Conservation (phyloP, 2,797 vertebrate genomes). For the Acropternis orthonyx region DNA sequence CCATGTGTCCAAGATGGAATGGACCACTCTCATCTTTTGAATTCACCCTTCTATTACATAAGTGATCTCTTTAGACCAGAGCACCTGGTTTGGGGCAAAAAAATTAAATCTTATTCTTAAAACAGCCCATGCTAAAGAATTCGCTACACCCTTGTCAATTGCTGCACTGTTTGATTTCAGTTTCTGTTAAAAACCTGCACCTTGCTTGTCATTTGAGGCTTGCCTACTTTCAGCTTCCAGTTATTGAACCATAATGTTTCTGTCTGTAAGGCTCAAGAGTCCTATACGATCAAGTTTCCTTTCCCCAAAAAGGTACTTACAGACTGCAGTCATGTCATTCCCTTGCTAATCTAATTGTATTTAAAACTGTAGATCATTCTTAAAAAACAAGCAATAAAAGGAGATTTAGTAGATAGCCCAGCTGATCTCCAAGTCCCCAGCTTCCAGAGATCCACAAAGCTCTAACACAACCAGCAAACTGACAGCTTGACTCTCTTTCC, state of each 20-base stretch:
- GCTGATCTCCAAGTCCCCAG: not conserved
- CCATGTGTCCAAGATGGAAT: not conserved
- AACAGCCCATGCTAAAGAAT: not conserved
- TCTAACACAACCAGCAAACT: not conserved
- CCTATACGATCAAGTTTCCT: not conserved
- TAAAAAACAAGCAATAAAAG: constrained; percentile 25
- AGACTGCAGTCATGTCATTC: not conserved
- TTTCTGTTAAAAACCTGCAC: constrained; percentile 20
- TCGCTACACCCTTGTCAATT: not conserved
- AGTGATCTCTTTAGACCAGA: not conserved
- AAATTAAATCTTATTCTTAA: not conserved
- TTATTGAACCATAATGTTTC: constrained; percentile 45
- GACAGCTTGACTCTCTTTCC: not conserved
- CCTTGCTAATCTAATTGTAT: constrained; percentile 50
- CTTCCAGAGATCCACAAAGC: not conserved
- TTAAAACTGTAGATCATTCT: constrained; percentile 30
- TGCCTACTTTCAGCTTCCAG: not conserved
- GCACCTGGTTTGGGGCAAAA: not conserved
- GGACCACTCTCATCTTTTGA: not conserved
- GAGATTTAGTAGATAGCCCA: constrained; percentile 24
- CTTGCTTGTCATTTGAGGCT: constrained; percentile 5
- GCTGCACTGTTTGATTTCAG: not conserved
- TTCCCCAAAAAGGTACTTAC: constrained; percentile 17
- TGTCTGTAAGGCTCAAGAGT: constrained; percentile 29
- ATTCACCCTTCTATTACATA: not conserved